Conservation (phyloP, 2,797 vertebrate species). For the Australoheros facetus region DNA sequence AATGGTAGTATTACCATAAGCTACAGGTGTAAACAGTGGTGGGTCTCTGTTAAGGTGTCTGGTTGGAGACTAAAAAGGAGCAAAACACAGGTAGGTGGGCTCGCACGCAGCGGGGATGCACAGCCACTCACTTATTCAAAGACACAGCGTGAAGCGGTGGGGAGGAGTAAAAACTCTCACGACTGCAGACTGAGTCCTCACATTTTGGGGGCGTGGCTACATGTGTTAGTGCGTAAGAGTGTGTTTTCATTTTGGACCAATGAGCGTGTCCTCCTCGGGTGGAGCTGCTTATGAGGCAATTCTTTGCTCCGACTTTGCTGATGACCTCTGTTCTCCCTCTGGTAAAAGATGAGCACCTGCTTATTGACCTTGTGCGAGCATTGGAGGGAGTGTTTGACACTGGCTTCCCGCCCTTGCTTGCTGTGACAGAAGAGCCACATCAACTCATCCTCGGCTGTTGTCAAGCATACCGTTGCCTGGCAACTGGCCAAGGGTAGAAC, state of each 20-base stretch:
- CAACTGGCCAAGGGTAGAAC: conserved; percentile 67
- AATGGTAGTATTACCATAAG: conserved; percentile 48
- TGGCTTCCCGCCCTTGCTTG: conserved; percentile 20
- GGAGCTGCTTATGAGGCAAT: background rate
- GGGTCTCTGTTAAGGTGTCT: conserved; percentile 50
- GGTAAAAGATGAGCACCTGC: conserved; percentile 27
- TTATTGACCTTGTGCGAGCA: conserved; percentile 41
- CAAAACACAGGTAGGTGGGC: conserved; percentile 42
- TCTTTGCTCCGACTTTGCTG: background rate
- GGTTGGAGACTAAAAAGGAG: conserved; percentile 43
- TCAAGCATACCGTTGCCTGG: conserved; percentile 72
- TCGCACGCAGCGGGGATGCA: conserved; percentile 7
- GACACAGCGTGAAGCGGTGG: conserved; percentile 25
- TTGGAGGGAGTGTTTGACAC: conserved; percentile 32
- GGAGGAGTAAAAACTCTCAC: background rate
- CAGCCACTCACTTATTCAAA: conserved; percentile 45
- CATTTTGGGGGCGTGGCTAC: background rate
- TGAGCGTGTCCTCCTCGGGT: background rate
- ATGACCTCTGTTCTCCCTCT: conserved; percentile 8
- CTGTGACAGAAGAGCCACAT: conserved; percentile 39
- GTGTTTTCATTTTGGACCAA: background rate
- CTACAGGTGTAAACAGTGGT: conserved; percentile 59
- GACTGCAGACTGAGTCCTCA: background rate
- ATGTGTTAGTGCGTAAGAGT: background rate
- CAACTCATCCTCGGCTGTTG: conserved; percentile 50